These are phyloP conservation scores for Psittacula echo DNA, from an alignment of 2,797 vertebrate genomes.

Conservation along the genomic window DNA sequence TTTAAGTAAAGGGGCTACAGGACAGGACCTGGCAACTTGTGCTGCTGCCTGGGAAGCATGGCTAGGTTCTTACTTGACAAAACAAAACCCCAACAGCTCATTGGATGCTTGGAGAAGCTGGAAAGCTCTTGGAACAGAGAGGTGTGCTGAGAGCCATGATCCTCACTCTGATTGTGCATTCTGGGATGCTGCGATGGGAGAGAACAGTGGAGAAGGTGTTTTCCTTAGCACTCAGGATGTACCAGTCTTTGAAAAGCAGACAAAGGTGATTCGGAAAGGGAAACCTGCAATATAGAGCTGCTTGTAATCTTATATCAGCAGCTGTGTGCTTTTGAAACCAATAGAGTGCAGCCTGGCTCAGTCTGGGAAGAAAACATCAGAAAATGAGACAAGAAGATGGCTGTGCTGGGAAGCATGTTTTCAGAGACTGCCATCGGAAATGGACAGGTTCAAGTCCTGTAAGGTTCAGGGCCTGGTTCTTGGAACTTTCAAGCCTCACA, in stretches of 20 bases:
- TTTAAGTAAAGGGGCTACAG: not conserved
- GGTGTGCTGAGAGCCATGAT: not conserved
- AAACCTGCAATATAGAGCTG: not conserved
- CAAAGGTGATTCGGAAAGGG: fast-evolving
- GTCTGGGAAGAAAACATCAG: not conserved
- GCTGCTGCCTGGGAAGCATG: not conserved
- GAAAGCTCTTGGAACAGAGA: not conserved
- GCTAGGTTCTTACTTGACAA: not conserved
- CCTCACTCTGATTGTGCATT: not conserved
- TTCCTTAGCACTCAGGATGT: not conserved
- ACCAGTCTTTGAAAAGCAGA: not conserved
- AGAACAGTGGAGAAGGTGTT: not conserved
- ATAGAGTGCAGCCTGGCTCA: not conserved
- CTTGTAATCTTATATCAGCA: not conserved
- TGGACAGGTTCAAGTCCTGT: not conserved
- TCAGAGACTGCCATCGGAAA: not conserved
- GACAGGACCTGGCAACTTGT: not conserved
- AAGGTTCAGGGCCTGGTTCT: not conserved
- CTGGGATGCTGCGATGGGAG: not conserved
- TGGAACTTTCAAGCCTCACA: not conserved
- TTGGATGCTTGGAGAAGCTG: not conserved
- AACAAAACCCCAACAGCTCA: not conserved
- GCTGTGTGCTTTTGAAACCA: not conserved
- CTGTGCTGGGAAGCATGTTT: not conserved
- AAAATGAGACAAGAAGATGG: not conserved